A percentile compares a stretch with the other conserved stretches of the same genome.
Conservation (phyloP, 2,797 vertebrate genomes). For the Myripristis jacobus region DNA sequence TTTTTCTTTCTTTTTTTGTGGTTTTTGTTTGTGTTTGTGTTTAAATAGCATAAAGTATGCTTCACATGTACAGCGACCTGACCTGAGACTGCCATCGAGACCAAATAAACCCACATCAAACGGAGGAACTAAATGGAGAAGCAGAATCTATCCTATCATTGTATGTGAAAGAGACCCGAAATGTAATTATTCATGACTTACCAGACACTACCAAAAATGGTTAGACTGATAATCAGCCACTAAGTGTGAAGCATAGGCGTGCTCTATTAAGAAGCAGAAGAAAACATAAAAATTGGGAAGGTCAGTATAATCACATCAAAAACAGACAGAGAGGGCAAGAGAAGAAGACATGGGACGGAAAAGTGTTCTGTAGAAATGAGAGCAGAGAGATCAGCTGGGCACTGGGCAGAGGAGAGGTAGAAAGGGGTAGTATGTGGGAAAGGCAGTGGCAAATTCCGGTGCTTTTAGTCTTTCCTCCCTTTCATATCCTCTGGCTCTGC, state of each 20-base stretch:
- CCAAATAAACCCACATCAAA: neutral
- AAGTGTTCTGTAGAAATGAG: neutral
- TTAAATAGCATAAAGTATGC: slow-evolving; percentile 7
- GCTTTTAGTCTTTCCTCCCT: slow-evolving; percentile 63
- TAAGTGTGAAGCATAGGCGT: slow-evolving; percentile 14
- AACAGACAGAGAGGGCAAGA: neutral
- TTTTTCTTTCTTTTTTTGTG: slow-evolving; percentile 12
- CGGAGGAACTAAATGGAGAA: slow-evolving; percentile 1
- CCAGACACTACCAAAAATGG: slow-evolving; percentile 7
- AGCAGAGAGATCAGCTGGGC: slow-evolving; percentile 2
- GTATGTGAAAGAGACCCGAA: neutral
- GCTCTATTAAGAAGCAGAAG: slow-evolving; percentile 29
- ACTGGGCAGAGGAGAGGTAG: slow-evolving; percentile 27
- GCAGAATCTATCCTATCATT: slow-evolving; percentile 11
- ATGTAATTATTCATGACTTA: slow-evolving; percentile 6
- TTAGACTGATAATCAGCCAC: slow-evolving; percentile 28
- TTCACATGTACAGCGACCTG: slow-evolving; percentile 14
- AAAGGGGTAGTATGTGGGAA: slow-evolving; percentile 31
- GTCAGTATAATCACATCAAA: neutral
- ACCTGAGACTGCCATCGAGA: slow-evolving; percentile 46
- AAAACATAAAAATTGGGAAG: neutral
- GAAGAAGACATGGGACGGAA: neutral
- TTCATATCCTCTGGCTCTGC: slow-evolving; percentile 57
- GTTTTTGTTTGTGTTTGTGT: no score
- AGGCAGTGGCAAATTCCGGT: slow-evolving; percentile 49